Evolutionary conservation across 2,797 vertebrate species (phyloP).

Genomic region (Chelidonichthys spinosus): DNA sequence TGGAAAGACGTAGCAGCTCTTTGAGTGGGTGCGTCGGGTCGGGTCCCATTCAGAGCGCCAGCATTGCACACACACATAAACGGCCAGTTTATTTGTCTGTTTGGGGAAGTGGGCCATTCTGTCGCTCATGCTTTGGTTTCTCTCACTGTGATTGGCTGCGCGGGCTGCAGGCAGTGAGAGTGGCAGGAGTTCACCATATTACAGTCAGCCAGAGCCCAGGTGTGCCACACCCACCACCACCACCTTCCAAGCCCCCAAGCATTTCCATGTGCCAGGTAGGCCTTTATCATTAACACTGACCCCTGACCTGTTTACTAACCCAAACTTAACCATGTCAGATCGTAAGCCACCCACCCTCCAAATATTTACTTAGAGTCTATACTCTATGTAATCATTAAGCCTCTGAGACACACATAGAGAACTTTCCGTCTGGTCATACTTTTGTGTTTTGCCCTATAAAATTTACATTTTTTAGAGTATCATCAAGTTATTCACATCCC

Average conservation of each 20-base stretch:
- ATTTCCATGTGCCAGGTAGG: slow-evolving; percentile 99
- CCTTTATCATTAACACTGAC: slow-evolving; percentile 15
- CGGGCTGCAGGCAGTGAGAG: slow-evolving; percentile 92
- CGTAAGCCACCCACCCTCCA: background rate
- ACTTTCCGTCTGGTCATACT: too few species aligned
- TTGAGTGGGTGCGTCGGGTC: slow-evolving; percentile 6
- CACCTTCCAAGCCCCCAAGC: slow-evolving; percentile 92
- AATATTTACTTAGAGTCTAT: background rate
- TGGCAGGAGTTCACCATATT: slow-evolving; percentile 95
- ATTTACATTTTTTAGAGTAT: too few species aligned
- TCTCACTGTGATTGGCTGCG: slow-evolving; percentile 74
- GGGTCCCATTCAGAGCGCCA: slow-evolving; percentile 6
- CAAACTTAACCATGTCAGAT: background rate
- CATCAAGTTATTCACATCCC: background rate
- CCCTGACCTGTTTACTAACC: slow-evolving; percentile 44
- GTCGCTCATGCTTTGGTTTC: slow-evolving; percentile 72
- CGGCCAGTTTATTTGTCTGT: slow-evolving; percentile 42
- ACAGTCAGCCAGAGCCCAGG: slow-evolving; percentile 94
- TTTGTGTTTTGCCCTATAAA: too few species aligned
- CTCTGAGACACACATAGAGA: too few species aligned
- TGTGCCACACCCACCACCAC: slow-evolving; percentile 88
- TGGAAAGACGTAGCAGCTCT: background rate
- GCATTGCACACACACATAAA: background rate
- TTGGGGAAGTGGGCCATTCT: slow-evolving; percentile 43
- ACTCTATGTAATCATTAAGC: background rate